Percentiles rank a stretch among this genome's conserved stretches.
phyloP scores from a whole-genome alignment of 2,113 vertebrate species.

The Gobius niger region DNA sequence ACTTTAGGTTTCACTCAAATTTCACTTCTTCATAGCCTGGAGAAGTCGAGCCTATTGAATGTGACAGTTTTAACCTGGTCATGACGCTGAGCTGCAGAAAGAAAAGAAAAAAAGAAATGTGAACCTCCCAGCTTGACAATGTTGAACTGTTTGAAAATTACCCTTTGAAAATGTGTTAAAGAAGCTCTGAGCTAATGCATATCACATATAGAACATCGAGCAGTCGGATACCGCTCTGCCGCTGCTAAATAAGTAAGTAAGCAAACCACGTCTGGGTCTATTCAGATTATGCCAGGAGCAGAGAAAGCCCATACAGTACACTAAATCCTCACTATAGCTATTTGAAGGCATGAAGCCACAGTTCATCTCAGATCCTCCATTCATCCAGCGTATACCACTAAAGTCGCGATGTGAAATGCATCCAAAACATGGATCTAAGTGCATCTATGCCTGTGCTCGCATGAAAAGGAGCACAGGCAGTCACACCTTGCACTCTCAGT shows the following conservation, averaged over 20 bases:
- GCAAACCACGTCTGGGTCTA: slow-evolving; percentile 39
- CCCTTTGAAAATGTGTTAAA: too few species aligned
- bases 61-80: too few species aligned
- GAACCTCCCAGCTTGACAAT: too few species aligned
- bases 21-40: too few species aligned
- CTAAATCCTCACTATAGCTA: slow-evolving; percentile 25
- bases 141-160: too few species aligned
- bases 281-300: slow-evolving; percentile 42
- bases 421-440: slow-evolving; percentile 20
- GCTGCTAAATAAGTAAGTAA: slow-evolving; percentile 40
- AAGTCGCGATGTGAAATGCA: slow-evolving; percentile 25
- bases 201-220: slow-evolving; percentile 4
- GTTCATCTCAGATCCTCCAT: slow-evolving; percentile 24
- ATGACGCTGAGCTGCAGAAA: too few species aligned
- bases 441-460: slow-evolving; percentile 1
- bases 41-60: too few species aligned
- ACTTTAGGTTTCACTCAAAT: too few species aligned
- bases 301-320: slow-evolving; percentile 22
- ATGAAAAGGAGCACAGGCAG: slow-evolving; percentile 3
- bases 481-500: slow-evolving; percentile 18
- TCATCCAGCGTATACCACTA: slow-evolving; percentile 24
- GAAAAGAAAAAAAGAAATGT: too few species aligned
- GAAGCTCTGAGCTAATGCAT: slow-evolving; percentile 13
- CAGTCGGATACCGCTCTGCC: slow-evolving; percentile 25
- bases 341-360: slow-evolving; percentile 30